Conservation (phyloP, 2,113 vertebrate genomes). For the Boleophthalmus pectinirostris region DNA sequence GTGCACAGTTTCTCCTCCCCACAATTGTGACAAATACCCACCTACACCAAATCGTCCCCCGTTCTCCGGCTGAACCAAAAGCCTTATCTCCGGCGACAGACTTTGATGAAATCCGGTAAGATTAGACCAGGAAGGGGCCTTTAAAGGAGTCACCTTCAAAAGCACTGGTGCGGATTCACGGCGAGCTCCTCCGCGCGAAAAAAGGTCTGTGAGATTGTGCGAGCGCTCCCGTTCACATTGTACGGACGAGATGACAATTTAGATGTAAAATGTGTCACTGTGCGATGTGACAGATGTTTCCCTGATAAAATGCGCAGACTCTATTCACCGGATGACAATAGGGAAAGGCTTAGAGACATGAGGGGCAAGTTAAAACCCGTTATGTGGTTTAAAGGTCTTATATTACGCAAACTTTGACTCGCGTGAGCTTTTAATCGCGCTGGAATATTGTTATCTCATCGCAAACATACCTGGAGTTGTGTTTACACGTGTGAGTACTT, state of each 20-base stretch:
- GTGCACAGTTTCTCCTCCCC: no score
- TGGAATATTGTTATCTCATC: no score
- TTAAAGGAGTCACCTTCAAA: constrained; percentile 1
- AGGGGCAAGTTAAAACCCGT: not conserved
- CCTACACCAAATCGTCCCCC: not conserved
- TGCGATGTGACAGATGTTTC: not conserved
- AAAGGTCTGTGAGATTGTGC: not conserved
- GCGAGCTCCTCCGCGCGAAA: not conserved
- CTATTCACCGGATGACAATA: not conserved
- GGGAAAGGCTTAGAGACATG: not conserved
- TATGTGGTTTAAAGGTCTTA: not conserved
- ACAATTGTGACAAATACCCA: no score
- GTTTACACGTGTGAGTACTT: no score
- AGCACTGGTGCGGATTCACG: not conserved
- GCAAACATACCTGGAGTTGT: no score
- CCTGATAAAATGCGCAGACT: not conserved
- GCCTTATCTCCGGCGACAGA: not conserved
- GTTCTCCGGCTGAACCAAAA: not conserved
- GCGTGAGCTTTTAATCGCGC: no score
- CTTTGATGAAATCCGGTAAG: constrained; percentile 2
- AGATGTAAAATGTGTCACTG: not conserved
- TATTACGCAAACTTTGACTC: no score
- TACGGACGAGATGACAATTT: not conserved
- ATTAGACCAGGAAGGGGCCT: not conserved
- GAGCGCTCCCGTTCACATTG: not conserved